These are phyloP conservation scores for Ammodytes dubius DNA, from an alignment of 2,113 vertebrate genomes.

Conservation along the genomic window DNA sequence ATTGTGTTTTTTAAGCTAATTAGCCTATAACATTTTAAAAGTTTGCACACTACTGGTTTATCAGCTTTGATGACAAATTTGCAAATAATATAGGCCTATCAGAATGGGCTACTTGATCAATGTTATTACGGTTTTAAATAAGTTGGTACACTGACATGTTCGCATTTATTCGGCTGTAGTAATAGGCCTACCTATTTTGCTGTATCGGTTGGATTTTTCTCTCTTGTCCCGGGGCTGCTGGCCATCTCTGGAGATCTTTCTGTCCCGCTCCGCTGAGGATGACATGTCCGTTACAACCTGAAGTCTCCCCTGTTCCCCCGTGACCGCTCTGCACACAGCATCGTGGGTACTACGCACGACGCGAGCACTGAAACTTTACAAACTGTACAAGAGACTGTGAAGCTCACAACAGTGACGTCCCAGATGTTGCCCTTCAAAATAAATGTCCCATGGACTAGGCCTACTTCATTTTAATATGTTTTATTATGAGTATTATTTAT, in stretches of 20 bases:
- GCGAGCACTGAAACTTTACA: fast-evolving
- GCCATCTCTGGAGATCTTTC: not conserved
- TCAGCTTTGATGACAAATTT: no score
- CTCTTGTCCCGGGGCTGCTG: slow-evolving; percentile 6
- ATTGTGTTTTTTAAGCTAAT: no score
- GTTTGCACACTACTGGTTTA: no score
- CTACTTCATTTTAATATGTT: no score
- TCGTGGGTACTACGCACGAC: not conserved
- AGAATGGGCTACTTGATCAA: not conserved
- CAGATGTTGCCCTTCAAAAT: slow-evolving; percentile 40
- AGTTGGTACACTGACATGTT: not conserved
- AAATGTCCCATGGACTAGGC: slow-evolving; percentile 6
- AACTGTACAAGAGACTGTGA: not conserved
- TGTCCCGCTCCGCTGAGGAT: not conserved
- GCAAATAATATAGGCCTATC: no score
- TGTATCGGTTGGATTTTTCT: not conserved
- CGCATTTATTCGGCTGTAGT: no score
- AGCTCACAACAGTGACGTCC: not conserved
- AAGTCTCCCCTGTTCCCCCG: not conserved
- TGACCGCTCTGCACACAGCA: not conserved
- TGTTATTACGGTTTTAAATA: not conserved
- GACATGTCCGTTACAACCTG: not conserved
- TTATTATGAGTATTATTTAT: no score
- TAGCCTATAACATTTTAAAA: no score
- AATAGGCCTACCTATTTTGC: slow-evolving; percentile 34